Evolutionary conservation across 1,140 invertebrate species (phyloP).

Genomic region (Latrodectus geometricus): DNA sequence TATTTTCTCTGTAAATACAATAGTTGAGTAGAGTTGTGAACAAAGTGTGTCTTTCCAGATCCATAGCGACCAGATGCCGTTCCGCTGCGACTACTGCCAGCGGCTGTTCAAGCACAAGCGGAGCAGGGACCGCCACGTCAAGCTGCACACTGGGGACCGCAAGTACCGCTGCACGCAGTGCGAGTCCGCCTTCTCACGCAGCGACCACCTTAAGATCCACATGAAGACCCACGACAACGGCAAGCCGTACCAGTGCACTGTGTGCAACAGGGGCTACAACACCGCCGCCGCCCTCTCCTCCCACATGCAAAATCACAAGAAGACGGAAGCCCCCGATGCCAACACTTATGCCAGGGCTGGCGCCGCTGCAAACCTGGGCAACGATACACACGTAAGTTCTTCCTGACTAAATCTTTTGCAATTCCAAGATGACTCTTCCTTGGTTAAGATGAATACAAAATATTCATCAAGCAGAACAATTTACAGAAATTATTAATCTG

Average conservation of each 20-base stretch:
- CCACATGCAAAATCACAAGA: conserved; percentile 91
- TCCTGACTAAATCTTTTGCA: not conserved
- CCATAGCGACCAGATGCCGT: conserved; percentile 83
- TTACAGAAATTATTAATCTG: no score
- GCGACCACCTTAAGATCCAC: conserved; percentile 95
- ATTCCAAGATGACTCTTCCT: no score
- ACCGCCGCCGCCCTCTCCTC: conserved; percentile 91
- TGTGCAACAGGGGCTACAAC: conserved; percentile 92
- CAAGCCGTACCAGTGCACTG: conserved; percentile 91
- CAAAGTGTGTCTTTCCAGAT: conserved; percentile 28
- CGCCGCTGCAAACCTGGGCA: not conserved
- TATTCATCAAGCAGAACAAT: no score
- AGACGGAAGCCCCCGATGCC: conserved; percentile 13
- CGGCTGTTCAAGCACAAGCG: conserved; percentile 95
- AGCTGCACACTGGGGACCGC: conserved; percentile 93
- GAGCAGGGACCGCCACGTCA: conserved; percentile 92
- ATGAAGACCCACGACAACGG: conserved; percentile 95
- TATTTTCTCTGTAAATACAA: no score
- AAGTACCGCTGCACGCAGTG: conserved; percentile 94
- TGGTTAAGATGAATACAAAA: no score
- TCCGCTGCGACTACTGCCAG: conserved; percentile 89
- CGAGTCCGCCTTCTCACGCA: conserved; percentile 92
- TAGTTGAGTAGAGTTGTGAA: no score
- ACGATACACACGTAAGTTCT: conserved; percentile 25
- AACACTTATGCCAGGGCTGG: not conserved